Evolutionary conservation across 2,113 vertebrate species (phyloP).

Genomic region (Merops nubicus): DNA sequence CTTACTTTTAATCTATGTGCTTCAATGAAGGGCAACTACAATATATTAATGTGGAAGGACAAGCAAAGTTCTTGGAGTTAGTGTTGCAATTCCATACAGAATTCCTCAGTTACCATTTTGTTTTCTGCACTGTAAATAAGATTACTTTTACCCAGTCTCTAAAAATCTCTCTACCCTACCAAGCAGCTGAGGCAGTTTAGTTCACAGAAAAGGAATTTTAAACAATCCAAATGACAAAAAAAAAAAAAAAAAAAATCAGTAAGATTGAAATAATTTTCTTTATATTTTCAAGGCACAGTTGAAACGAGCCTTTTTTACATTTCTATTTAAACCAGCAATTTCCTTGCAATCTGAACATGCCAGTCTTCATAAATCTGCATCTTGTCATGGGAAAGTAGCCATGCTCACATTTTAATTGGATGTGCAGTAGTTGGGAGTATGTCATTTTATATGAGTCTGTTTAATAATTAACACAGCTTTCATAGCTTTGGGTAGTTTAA

Average conservation of each 20-base stretch:
- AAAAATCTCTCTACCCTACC: not conserved
- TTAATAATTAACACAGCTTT: not conserved
- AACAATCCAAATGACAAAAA: not conserved
- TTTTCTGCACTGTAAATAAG: not conserved
- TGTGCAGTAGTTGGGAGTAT: rapidly evolving
- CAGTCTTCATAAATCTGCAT: not conserved
- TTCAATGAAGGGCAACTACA: not conserved
- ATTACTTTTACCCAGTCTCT: not conserved
- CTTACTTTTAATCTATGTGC: not conserved
- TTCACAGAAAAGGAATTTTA: not conserved
- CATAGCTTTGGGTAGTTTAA: not conserved
- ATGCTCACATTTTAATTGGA: not conserved
- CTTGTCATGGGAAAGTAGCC: not conserved
- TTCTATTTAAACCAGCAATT: not conserved
- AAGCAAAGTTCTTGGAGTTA: not conserved
- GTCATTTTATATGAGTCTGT: not conserved
- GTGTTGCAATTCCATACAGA: not conserved
- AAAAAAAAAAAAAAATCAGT: not conserved
- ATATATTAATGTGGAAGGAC: not conserved
- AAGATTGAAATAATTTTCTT: not conserved
- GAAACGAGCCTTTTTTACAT: not conserved
- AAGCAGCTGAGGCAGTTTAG: not conserved
- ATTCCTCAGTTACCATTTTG: not conserved
- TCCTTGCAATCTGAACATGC: not conserved
- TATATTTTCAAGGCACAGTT: not conserved